Conservation (phyloP, 2,113 vertebrate genomes). For the Eleginops maclovinus region DNA sequence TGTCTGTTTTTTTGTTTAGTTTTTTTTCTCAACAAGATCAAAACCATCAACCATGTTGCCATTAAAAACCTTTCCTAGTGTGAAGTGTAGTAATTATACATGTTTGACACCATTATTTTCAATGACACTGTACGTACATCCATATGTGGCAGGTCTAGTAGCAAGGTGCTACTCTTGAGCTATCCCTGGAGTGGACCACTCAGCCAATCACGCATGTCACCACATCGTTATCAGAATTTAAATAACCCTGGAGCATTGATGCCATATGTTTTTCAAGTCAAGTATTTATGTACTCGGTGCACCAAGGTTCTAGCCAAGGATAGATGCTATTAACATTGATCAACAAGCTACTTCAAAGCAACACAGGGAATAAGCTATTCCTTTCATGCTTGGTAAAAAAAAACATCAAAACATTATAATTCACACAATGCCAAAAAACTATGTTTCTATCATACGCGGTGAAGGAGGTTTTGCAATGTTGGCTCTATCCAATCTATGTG, state of each 20-base stretch:
- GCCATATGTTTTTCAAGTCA: not conserved
- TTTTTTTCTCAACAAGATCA: not conserved
- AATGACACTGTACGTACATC: not conserved
- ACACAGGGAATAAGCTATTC: not conserved
- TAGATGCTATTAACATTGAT: constrained; percentile 9
- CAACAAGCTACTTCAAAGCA: constrained; percentile 49
- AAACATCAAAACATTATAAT: constrained; percentile 31
- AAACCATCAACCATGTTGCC: not conserved
- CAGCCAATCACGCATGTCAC: not conserved
- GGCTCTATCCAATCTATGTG: constrained; percentile 6
- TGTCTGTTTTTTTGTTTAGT: not conserved
- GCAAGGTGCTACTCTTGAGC: not conserved
- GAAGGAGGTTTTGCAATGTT: not conserved
- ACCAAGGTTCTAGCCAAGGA: not conserved
- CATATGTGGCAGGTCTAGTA: not conserved
- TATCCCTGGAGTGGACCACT: not conserved
- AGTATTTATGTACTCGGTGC: not conserved
- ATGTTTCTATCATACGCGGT: constrained; percentile 6
- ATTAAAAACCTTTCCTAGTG: not conserved
- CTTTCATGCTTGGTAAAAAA: constrained; percentile 37
- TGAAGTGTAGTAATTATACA: not conserved
- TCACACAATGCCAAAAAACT: not conserved
- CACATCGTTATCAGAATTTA: not conserved
- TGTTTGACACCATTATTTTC: not conserved
- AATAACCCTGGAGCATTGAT: not conserved